These are phyloP conservation scores for Monodelphis domestica DNA, from an alignment of 2,797 vertebrate genomes.

Conservation along the genomic window DNA sequence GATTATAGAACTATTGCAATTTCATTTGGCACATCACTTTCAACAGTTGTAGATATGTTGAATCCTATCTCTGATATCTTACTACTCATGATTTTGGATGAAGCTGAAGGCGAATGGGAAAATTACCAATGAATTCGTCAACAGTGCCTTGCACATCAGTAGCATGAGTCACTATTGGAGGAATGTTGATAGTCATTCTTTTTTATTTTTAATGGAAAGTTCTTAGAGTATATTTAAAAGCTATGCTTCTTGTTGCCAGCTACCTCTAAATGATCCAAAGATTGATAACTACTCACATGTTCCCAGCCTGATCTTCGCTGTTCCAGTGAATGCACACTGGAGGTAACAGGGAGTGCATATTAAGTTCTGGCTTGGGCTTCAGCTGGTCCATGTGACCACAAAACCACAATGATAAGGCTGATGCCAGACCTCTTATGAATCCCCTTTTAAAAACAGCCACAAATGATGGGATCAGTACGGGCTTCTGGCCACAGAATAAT, in stretches of 20 bases:
- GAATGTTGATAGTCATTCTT: not conserved
- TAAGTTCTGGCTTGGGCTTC: constrained; percentile 51
- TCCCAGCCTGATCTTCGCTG: not conserved
- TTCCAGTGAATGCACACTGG: constrained; percentile 37
- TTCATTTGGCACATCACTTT: not conserved
- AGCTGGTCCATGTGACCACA: constrained; percentile 77
- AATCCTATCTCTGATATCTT: not conserved
- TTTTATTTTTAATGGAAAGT: not conserved
- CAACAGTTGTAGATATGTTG: no score
- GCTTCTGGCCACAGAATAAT: constrained; percentile 79
- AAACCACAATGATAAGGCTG: constrained; percentile 81
- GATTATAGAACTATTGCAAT: fast-evolving
- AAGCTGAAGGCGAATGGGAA: not conserved
- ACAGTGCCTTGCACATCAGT: not conserved
- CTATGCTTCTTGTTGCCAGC: fast-evolving
- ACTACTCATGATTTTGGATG: not conserved
- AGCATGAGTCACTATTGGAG: not conserved
- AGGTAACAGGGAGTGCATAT: constrained; percentile 59
- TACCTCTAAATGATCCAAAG: no score
- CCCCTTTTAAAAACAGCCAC: constrained; percentile 78
- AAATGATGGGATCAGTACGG: constrained; percentile 74
- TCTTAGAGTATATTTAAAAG: not conserved
- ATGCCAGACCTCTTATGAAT: constrained; percentile 65
- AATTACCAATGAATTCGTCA: fast-evolving
- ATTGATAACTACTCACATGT: not conserved